phyloP scores from a whole-genome alignment of 2,113 vertebrate genomes.

The Maccullochella peelii region DNA sequence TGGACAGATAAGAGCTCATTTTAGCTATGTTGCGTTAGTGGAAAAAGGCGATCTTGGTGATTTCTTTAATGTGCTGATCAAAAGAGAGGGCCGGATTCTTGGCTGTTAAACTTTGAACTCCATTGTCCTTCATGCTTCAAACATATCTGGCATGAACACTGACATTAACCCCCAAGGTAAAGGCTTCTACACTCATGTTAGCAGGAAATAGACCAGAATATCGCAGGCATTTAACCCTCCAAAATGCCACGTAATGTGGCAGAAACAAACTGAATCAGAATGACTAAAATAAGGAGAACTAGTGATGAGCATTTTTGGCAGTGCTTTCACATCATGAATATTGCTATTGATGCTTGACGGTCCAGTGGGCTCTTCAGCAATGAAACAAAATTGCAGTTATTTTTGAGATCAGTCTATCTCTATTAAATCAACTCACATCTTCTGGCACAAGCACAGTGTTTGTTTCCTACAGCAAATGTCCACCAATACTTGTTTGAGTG shows the following conservation, averaged over 20 bases:
- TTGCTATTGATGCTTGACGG: not conserved
- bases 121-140: not conserved
- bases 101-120: too few relatives aligned
- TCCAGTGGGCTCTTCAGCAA: too few relatives aligned
- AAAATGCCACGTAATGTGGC: not conserved
- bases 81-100: too few relatives aligned
- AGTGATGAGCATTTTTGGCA: not conserved
- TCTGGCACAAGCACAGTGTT: slow-evolving; percentile 23
- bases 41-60: too few relatives aligned
- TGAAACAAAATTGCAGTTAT: not conserved
- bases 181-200: not conserved
- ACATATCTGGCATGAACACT: not conserved
- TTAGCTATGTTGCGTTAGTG: too few relatives aligned
- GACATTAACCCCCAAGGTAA: not conserved
- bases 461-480: slow-evolving; percentile 13
- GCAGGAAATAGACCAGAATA: not conserved
- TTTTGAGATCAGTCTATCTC: slow-evolving; percentile 4
- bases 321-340: not conserved
- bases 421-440: not conserved
- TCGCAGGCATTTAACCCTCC: not conserved
- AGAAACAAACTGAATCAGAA: not conserved
- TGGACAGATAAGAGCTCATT: too few relatives aligned
- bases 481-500: not conserved
- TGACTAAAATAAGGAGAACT: not conserved
- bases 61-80: too few relatives aligned